A percentile compares a stretch with the other conserved stretches of the same genome.
Evolutionary conservation across 2,797 vertebrate genomes (phyloP).

Genomic region (Melanotaenia trifasciata): DNA sequence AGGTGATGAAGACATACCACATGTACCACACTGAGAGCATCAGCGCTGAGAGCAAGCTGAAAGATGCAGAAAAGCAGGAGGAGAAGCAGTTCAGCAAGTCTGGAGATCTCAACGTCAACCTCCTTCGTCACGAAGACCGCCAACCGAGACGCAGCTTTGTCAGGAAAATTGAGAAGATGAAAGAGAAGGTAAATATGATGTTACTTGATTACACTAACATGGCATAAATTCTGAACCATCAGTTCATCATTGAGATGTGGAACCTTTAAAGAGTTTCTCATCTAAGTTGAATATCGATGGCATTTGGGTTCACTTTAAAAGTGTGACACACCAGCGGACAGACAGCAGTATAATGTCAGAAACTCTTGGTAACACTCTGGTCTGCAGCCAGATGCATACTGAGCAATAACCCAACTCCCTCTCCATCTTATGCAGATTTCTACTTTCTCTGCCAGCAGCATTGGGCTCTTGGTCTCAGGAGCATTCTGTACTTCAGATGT

Average conservation of each 20-base stretch:
- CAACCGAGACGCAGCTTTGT: constrained; percentile 90
- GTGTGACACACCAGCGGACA: constrained; percentile 11
- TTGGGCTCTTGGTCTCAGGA: constrained; percentile 37
- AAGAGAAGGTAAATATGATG: constrained; percentile 87
- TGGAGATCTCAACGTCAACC: constrained; percentile 93
- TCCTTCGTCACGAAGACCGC: constrained; percentile 93
- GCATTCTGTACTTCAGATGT: constrained; percentile 45
- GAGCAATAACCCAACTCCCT: constrained; percentile 28
- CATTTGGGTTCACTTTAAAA: constrained; percentile 14
- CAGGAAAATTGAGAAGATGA: constrained; percentile 97
- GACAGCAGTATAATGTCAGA: constrained; percentile 24
- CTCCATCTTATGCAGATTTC: constrained; percentile 49
- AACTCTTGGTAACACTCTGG: constrained; percentile 17
- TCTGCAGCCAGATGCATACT: constrained; percentile 41
- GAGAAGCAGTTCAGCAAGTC: constrained; percentile 98
- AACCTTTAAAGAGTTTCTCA: constrained; percentile 6
- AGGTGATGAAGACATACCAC: constrained; percentile 99
- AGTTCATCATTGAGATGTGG: constrained; percentile 5
- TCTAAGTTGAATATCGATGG: constrained; percentile 1
- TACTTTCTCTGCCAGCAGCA: constrained; percentile 34
- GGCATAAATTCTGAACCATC: constrained; percentile 6
- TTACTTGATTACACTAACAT: not conserved
- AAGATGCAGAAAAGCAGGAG: constrained; percentile 98
- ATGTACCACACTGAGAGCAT: constrained; percentile 99
- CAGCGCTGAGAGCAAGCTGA: constrained; percentile 97